Evolutionary conservation across 2,797 vertebrate genomes (phyloP).

Genomic region (Scolopax bukidnonensis): DNA sequence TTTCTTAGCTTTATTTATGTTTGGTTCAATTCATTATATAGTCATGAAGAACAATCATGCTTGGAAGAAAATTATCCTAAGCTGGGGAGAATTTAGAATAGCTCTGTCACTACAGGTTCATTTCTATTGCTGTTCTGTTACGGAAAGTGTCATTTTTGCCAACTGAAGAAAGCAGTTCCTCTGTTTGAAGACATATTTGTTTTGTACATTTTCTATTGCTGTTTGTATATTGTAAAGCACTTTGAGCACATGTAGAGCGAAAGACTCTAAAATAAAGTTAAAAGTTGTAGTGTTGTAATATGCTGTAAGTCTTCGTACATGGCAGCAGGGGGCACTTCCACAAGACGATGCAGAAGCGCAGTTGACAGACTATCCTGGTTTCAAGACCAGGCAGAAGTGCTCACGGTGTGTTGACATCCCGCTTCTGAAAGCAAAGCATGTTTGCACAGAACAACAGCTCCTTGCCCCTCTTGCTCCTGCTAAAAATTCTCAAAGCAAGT

Average conservation of each 20-base stretch:
- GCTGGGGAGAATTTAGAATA: not conserved
- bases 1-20: not conserved
- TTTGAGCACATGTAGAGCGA: constrained; percentile 20
- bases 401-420: not conserved
- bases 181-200: constrained; percentile 47
- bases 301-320: constrained; percentile 35
- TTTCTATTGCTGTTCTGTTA: constrained; percentile 31
- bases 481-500: not conserved
- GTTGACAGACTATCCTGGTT: not conserved
- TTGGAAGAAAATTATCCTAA: not conserved
- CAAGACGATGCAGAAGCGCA: not conserved
- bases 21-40: not conserved
- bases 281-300: not conserved
- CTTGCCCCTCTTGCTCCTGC: not conserved
- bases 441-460: not conserved
- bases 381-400: not conserved
- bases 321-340: constrained; percentile 61
- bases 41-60: not conserved
- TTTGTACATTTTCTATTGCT: constrained; percentile 59
- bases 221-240: constrained; percentile 39
- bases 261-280: not conserved
- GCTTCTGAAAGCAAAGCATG: not conserved
- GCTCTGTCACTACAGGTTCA: constrained; percentile 20
- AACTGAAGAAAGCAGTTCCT: constrained; percentile 36
- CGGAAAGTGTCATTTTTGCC: constrained; percentile 19